Percentiles rank a stretch among this genome's conserved stretches.
phyloP scores from a whole-genome alignment of 2,888 invertebrate species.

The Polymixis lichenea region DNA sequence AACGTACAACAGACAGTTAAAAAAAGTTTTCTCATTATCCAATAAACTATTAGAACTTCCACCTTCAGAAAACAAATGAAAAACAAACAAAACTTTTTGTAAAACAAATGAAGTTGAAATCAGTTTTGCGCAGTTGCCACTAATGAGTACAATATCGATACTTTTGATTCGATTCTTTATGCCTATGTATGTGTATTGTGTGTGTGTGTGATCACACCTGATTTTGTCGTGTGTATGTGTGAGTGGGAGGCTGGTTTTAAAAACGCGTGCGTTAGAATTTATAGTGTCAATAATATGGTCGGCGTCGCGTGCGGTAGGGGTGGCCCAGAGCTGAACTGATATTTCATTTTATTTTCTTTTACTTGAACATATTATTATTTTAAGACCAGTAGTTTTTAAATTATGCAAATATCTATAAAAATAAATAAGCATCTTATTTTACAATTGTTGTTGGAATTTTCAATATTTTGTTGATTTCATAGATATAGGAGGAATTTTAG shows the following conservation, averaged over 20 bases:
- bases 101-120: background rate
- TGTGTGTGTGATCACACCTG: slow-evolving; percentile 60
- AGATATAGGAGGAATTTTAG: background rate
- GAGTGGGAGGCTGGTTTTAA: slow-evolving; percentile 81
- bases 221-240: slow-evolving; percentile 60
- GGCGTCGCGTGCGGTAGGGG: slow-evolving; percentile 70
- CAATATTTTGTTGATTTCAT: background rate
- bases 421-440: too few relatives aligned
- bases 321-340: slow-evolving; percentile 45
- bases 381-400: too few relatives aligned
- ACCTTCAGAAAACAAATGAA: background rate
- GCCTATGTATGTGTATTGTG: slow-evolving; percentile 26
- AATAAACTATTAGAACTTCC: background rate
- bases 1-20: background rate
- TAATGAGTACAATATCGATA: slow-evolving; percentile 40
- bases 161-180: slow-evolving; percentile 7
- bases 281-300: slow-evolving; percentile 85
- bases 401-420: too few relatives aligned
- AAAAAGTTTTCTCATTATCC: background rate
- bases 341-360: background rate
- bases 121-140: background rate
- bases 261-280: slow-evolving; percentile 88
- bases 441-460: background rate
- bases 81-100: background rate
- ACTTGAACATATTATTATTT: too few relatives aligned